These are phyloP conservation scores for Orestias chungarensis DNA, from an alignment of 2,797 vertebrate genomes.

Conservation along the genomic window DNA sequence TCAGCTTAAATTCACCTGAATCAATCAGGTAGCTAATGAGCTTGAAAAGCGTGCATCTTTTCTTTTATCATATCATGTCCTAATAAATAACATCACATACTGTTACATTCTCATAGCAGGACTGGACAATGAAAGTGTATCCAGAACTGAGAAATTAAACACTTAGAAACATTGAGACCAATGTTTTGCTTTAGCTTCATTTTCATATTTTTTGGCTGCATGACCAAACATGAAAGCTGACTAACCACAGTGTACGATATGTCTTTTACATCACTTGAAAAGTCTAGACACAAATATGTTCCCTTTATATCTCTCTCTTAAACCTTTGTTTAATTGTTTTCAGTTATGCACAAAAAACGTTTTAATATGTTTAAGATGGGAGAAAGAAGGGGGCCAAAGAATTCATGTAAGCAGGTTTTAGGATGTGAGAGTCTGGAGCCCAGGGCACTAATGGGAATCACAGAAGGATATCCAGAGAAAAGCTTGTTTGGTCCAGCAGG, in stretches of 20 bases:
- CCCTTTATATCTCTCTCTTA: conserved; percentile 59
- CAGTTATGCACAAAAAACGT: conserved; percentile 49
- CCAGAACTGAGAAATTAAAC: background rate
- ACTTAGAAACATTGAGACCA: background rate
- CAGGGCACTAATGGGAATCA: conserved; percentile 76
- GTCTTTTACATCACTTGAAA: conserved; percentile 61
- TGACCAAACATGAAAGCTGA: conserved; percentile 11
- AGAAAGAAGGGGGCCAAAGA: conserved; percentile 14
- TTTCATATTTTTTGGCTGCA: conserved; percentile 3
- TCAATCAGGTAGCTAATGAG: background rate
- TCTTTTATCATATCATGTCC: background rate
- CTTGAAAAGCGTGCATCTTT: background rate
- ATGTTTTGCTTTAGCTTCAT: background rate
- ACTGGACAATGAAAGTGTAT: background rate
- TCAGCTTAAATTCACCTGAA: background rate
- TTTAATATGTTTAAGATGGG: conserved; percentile 43
- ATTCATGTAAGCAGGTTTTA: conserved; percentile 55
- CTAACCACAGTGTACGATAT: conserved; percentile 45
- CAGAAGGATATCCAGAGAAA: conserved; percentile 64
- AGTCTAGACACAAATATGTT: conserved; percentile 78
- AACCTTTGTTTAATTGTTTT: conserved; percentile 60
- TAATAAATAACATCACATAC: too few relatives aligned
- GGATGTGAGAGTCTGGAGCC: conserved; percentile 63
- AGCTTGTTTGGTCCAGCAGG: conserved; percentile 36
- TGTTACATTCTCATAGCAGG: background rate